Percentiles rank a stretch among this genome's conserved stretches.
phyloP scores from a whole-genome alignment of 2,888 invertebrate species.

The Malacosoma neustria region DNA sequence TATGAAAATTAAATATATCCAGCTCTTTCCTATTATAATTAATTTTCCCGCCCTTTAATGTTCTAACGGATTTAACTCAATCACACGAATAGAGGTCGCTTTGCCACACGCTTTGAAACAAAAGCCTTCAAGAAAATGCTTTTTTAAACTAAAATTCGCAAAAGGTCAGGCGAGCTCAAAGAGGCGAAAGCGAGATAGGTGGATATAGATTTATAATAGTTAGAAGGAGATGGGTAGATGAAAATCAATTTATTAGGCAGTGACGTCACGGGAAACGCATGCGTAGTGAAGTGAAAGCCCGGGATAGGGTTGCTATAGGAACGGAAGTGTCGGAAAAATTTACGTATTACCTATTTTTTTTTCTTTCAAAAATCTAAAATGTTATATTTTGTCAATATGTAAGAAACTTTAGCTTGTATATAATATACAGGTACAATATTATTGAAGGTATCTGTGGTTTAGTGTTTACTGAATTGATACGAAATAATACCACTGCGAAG shows the following conservation, averaged over 20 bases:
- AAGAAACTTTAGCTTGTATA: too few species aligned
- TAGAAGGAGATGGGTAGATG: slow-evolving; percentile 44
- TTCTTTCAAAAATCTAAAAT: not conserved
- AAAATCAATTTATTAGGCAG: slow-evolving; percentile 75
- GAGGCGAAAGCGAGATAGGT: slow-evolving; percentile 38
- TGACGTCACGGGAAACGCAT: slow-evolving; percentile 68
- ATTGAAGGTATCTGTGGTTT: too few species aligned
- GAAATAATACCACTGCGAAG: too few species aligned
- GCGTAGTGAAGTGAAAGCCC: slow-evolving; percentile 48
- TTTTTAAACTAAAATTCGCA: slow-evolving; percentile 50
- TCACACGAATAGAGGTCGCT: not conserved
- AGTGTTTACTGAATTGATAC: too few species aligned
- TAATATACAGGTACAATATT: too few species aligned
- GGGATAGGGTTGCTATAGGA: slow-evolving; percentile 50
- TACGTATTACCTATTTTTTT: not conserved
- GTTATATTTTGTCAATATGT: too few species aligned
- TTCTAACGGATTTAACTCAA: not conserved
- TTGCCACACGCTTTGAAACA: slow-evolving; percentile 49
- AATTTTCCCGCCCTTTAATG: not conserved
- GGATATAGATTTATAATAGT: slow-evolving; percentile 16
- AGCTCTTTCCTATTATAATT: too few species aligned
- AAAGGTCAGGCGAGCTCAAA: slow-evolving; percentile 64
- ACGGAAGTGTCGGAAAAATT: slow-evolving; percentile 12
- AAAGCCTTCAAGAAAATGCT: slow-evolving; percentile 43
- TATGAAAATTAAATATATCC: too few species aligned